Conservation (phyloP, 2,797 vertebrate genomes). For the Muscicapa comitata region DNA sequence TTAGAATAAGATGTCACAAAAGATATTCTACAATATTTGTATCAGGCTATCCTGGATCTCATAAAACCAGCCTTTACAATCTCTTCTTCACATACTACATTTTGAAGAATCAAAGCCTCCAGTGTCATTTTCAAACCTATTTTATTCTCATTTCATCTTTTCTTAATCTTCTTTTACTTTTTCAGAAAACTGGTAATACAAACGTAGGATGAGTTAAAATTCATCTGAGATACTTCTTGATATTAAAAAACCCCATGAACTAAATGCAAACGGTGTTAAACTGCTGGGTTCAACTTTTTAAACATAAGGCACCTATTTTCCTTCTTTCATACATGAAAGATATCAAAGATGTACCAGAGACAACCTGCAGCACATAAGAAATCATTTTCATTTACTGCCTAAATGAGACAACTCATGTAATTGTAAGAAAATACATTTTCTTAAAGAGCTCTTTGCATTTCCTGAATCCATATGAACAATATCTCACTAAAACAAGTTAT, state of each 20-base stretch:
- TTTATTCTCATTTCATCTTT: background rate
- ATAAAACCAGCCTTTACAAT: background rate
- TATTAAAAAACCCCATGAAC: background rate
- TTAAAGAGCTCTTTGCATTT: background rate
- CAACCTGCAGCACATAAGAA: background rate
- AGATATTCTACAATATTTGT: background rate
- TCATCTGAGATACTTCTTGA: background rate
- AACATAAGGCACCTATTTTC: background rate
- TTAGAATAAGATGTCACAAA: background rate
- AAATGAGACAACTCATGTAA: background rate
- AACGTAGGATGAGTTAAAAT: background rate
- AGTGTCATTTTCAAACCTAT: background rate
- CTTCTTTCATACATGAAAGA: background rate
- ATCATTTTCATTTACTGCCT: background rate
- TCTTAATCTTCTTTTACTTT: background rate
- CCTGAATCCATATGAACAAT: background rate
- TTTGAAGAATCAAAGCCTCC: background rate
- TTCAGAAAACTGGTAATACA: background rate
- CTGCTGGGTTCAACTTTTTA: background rate
- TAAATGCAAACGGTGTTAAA: background rate
- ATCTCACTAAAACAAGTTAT: background rate
- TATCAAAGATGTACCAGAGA: background rate
- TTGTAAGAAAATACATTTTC: background rate
- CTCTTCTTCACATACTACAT: background rate
- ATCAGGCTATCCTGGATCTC: background rate